These are phyloP conservation scores for Doris montereyensis DNA, from an alignment of 2,888 invertebrate genomes.

Conservation along the genomic window DNA sequence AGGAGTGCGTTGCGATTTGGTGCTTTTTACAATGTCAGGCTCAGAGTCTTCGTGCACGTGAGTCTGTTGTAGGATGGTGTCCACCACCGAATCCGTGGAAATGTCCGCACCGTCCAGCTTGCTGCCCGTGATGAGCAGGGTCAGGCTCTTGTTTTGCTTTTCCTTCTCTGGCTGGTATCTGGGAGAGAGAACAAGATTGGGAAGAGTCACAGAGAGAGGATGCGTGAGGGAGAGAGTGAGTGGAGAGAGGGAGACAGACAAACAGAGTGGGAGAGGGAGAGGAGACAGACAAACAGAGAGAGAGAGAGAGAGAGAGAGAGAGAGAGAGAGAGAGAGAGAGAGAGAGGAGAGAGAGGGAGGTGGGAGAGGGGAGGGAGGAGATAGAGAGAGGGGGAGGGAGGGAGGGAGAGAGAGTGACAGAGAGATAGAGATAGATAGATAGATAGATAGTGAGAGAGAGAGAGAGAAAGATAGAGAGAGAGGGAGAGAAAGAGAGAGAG, in stretches of 20 bases:
- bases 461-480: background rate
- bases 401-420: background rate
- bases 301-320: background rate
- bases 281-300: background rate
- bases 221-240: background rate
- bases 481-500: background rate
- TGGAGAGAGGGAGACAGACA: background rate
- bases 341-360: background rate
- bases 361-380: background rate
- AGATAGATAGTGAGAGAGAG: background rate
- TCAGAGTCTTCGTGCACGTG: slow-evolving; percentile 74
- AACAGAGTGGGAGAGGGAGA: background rate
- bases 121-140: slow-evolving; percentile 43
- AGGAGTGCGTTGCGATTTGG: slow-evolving; percentile 76
- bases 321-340: background rate
- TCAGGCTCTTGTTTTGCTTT: slow-evolving; percentile 46
- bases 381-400: background rate
- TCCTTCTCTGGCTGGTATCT: slow-evolving; percentile 47
- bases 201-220: background rate
- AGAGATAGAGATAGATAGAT: background rate
- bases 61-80: slow-evolving; percentile 56
- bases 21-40: slow-evolving; percentile 94
- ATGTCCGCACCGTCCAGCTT: slow-evolving; percentile 39
- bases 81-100: slow-evolving; percentile 48
- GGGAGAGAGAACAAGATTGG: background rate